Evolutionary conservation across 92 coral and sea anemone genomes (phyloP), one percentile per base, ranked within the genome.

Genomic region (Epizoanthus scotinus): DNA sequence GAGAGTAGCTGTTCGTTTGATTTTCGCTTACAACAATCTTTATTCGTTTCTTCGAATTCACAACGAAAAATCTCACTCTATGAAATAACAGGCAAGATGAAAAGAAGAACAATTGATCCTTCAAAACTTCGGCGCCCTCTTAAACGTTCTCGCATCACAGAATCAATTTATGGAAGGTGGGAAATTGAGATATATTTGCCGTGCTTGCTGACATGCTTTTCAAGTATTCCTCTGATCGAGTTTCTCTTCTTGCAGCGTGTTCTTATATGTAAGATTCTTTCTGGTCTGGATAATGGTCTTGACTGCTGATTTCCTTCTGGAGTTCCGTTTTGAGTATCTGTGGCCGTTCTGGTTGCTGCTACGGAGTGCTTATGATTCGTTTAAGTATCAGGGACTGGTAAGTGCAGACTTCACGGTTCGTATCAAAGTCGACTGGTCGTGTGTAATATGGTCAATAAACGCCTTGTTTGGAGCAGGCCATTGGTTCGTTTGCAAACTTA

Each of bases 91-190:
- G 87, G 71, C 87, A 84, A 83, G 49, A 93, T 96, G 92, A 96
- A 96, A 66, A 88, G 99, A 91, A 87, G 99, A 86, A 93, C 90
- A 77, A 93, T 96, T 56, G 99, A 96, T 84, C 97, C 99, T 85
- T 96, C 99, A 60, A 96, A 96, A 73, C 90, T 96, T 10, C 88
- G 99, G 84, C 90, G 99, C 79, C 99, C 98, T 63, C 72, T 91
- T 66, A 96, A 94, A 82, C 99, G 99, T 19, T 96, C 99, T 80
- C 94, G 97, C 79, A 96, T 96, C 82, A 96, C 99, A 57, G 99
- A 96, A 88, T 96, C 99, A 70, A 94, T 96, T 67, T 96, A 96
- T 86, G 99, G 99, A 89, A 96, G 99, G 99, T 96, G 84, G 83
- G 84, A 79, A 68, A 85, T 61, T 80, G 64, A 62, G 84, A 58